Evolutionary conservation across 2,113 vertebrate genomes (phyloP), one percentile per base, ranked within the genome.

Genomic region (Rhynchopsitta pachyrhyncha): DNA sequence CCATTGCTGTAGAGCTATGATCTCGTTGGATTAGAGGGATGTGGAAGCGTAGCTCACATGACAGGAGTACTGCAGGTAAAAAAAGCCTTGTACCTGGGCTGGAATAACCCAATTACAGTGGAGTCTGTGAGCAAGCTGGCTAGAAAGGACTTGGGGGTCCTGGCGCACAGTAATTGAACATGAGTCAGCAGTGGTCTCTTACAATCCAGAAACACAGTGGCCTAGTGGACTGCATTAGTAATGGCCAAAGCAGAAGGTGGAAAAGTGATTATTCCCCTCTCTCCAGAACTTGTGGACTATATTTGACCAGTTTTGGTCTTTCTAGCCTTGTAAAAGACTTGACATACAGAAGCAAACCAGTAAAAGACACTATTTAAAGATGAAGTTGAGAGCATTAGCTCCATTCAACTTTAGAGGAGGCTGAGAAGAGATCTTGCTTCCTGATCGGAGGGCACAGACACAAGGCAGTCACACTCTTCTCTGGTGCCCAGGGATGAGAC

Each of bases 401-500:
- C 10, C 0, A 0, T 42, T 39, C 68, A 77, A 31, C 49, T 82
- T 60, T 31, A 47, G 39, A 84, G 14, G 25, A 41, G 17, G 25
- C 22, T 20, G 15, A 59, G 10, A 16, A 83, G 5, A 14, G 3
- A 47, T 31, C 13, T 42, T 55, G 17, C 15, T 77, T 81, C 47
- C 19, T 12, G 16, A 46, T 0, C 0, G 8, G 16, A 87, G 1
- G 4, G 16, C 29, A 89, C 17, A 69, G 59, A 44, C 23, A 76
- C 17, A 49, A 8, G 3, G 9, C 39, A 81, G 49, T 13, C 68
- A 70, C 20, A 62, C 20, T 59, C 63, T 10, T 49, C 29, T 41
- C 0, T 18, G 2, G 33, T 2, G 7, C 4, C 8, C 15, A 71
- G 2, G 3, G 20, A 76, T 6, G 5, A 33, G 17, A 68, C 5